Percentiles rank a stretch among this genome's conserved stretches.
phyloP scores from a whole-genome alignment of 2,797 vertebrate genomes.

The Takifugu rubripes region DNA sequence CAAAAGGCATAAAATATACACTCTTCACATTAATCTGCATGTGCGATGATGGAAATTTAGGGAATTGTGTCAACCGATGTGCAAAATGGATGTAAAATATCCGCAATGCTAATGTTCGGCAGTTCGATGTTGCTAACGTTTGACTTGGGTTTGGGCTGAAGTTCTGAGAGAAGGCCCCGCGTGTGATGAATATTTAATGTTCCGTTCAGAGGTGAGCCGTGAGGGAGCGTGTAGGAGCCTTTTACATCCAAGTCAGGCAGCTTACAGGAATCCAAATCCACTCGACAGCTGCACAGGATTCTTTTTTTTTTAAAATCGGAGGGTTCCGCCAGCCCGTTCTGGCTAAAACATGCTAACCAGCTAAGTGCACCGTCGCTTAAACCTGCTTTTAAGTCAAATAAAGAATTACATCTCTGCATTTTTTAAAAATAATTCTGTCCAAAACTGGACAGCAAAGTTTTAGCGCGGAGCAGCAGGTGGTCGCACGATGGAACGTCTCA shows the following conservation, averaged over 20 bases:
- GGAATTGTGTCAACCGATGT: too few species aligned
- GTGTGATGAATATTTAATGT: slow-evolving; percentile 13
- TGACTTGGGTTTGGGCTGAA: background rate
- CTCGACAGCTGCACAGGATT: background rate
- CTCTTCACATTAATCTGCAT: slow-evolving; percentile 4
- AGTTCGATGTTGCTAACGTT: too few species aligned
- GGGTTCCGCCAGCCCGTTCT: background rate
- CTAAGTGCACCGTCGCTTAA: background rate
- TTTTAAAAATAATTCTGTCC: too few species aligned
- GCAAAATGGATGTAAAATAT: background rate
- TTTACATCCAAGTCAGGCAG: background rate
- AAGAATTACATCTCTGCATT: too few species aligned
- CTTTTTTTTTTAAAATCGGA: background rate
- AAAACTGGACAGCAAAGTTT: slow-evolving; percentile 5
- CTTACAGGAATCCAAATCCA: background rate
- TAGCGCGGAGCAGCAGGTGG: slow-evolving; percentile 68
- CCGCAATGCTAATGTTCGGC: background rate
- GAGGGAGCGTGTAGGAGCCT: background rate
- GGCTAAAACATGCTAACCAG: background rate
- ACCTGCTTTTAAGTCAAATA: too few species aligned
- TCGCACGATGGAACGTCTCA: slow-evolving; percentile 45
- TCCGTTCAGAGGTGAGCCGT: slow-evolving; percentile 10
- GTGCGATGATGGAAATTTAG: background rate
- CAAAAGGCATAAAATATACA: slow-evolving; percentile 14
- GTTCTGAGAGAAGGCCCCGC: background rate